phyloP scores from a whole-genome alignment of 1,140 invertebrate species.

The Brachionus calyciflorus region DNA sequence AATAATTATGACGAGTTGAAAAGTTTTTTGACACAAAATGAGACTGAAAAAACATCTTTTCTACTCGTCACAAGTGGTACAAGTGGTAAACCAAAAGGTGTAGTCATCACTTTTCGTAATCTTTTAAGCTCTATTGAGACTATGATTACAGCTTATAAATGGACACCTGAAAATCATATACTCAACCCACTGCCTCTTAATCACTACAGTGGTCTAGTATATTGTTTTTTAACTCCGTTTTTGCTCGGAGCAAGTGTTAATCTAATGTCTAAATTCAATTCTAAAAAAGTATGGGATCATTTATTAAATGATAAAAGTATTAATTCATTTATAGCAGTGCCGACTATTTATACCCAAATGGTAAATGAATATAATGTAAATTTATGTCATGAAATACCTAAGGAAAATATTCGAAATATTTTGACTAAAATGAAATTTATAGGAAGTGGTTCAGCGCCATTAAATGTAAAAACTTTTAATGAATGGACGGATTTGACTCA shows the following conservation, averaged over 20 bases:
- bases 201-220: constrained; percentile 82
- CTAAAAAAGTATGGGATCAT: constrained; percentile 55
- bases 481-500: constrained; percentile 79
- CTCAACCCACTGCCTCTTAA: constrained; percentile 79
- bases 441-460: constrained; percentile 76
- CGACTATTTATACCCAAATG: constrained; percentile 80
- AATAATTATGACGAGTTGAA: background rate
- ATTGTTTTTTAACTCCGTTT: constrained; percentile 74
- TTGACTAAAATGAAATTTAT: constrained; percentile 65
- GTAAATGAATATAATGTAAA: constrained; percentile 71
- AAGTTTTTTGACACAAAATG: background rate
- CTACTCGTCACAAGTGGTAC: constrained; percentile 85
- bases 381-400: too few relatives aligned
- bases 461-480: constrained; percentile 72
- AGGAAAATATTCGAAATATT: constrained; percentile 57
- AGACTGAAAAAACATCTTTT: constrained; percentile 55
- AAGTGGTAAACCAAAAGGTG: constrained; percentile 80
- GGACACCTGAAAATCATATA: constrained; percentile 69
- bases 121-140: constrained; percentile 66
- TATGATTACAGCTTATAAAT: constrained; percentile 72
- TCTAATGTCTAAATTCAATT: constrained; percentile 69
- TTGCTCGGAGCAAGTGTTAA: constrained; percentile 69
- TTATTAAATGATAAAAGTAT: constrained; percentile 64
- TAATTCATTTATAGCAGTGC: constrained; percentile 81
- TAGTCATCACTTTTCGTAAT: constrained; percentile 74